Conservation (phyloP, 2,113 vertebrate genomes). For the Sigmodon hispidus region DNA sequence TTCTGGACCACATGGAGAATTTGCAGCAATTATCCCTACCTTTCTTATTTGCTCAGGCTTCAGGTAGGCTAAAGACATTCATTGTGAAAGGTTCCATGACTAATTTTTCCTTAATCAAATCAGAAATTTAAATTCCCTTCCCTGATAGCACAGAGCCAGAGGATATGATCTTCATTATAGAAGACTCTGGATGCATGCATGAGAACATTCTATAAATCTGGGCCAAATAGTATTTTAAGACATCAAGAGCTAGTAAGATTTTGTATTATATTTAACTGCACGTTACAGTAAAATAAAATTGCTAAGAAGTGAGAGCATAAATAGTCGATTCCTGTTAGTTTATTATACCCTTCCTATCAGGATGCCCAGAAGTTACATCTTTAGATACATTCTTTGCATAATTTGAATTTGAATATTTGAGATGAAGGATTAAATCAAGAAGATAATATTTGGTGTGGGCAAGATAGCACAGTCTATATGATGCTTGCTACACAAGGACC, state of each 20-base stretch:
- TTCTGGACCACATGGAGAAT: neutral
- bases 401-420: slow-evolving; percentile 26
- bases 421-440: neutral
- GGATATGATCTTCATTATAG: slow-evolving; percentile 33
- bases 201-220: slow-evolving; percentile 51
- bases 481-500: neutral
- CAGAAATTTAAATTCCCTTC: slow-evolving; percentile 65
- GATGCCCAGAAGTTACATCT: slow-evolving; percentile 54
- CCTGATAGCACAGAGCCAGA: slow-evolving; percentile 63
- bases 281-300: slow-evolving; percentile 48
- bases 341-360: slow-evolving; percentile 21
- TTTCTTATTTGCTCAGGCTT: slow-evolving; percentile 64
- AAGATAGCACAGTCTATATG: no score
- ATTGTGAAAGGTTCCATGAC: slow-evolving; percentile 12
- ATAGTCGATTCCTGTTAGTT: slow-evolving; percentile 51
- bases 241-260: slow-evolving; percentile 52
- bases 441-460: neutral
- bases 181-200: slow-evolving; percentile 12
- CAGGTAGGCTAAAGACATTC: slow-evolving; percentile 54
- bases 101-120: slow-evolving; percentile 70
- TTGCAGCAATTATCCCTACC: slow-evolving; percentile 55
- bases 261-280: slow-evolving; percentile 61
- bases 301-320: slow-evolving; percentile 45
- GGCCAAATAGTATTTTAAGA: slow-evolving; percentile 64
- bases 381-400: neutral